These are phyloP conservation scores for Metopia argyrocephala DNA, from an alignment of 2,888 invertebrate genomes.

Conservation along the genomic window DNA sequence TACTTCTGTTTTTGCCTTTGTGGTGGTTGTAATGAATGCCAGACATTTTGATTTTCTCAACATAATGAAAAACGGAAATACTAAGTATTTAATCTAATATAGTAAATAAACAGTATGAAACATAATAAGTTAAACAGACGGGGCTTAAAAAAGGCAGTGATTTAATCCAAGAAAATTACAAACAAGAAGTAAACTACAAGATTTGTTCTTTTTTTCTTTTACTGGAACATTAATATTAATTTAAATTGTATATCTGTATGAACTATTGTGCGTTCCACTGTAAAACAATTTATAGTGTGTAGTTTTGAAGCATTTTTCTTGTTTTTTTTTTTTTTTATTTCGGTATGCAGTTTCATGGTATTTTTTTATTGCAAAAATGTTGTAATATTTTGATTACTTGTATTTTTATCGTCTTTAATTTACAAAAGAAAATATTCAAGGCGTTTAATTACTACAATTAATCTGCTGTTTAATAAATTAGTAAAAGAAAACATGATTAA, in stretches of 20 bases:
- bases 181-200: no score
- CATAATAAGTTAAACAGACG: neutral
- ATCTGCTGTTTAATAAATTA: slow-evolving; percentile 73
- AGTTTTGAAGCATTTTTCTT: slow-evolving; percentile 10
- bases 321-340: slow-evolving; percentile 56
- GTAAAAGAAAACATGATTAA: slow-evolving; percentile 62
- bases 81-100: slow-evolving; percentile 66
- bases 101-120: slow-evolving; percentile 9
- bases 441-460: slow-evolving; percentile 78
- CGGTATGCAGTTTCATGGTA: slow-evolving; percentile 57
- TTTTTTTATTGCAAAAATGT: slow-evolving; percentile 48
- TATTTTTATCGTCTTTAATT: slow-evolving; percentile 28
- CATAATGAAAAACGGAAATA: slow-evolving; percentile 77
- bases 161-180: no score
- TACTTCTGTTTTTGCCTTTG: slow-evolving; percentile 19
- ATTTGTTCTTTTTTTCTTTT: no score
- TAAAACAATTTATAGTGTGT: neutral
- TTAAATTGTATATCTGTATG: no score
- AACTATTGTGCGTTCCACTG: neutral
- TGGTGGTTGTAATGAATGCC: slow-evolving; percentile 48
- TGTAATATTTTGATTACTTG: slow-evolving; percentile 59
- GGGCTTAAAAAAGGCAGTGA: no score
- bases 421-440: slow-evolving; percentile 21
- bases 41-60: slow-evolving; percentile 65
- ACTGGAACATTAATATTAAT: no score